Percentiles rank a stretch among this genome's conserved stretches.
Conservation (phyloP, 2,888 invertebrate genomes). For the Lymantria monacha region DNA sequence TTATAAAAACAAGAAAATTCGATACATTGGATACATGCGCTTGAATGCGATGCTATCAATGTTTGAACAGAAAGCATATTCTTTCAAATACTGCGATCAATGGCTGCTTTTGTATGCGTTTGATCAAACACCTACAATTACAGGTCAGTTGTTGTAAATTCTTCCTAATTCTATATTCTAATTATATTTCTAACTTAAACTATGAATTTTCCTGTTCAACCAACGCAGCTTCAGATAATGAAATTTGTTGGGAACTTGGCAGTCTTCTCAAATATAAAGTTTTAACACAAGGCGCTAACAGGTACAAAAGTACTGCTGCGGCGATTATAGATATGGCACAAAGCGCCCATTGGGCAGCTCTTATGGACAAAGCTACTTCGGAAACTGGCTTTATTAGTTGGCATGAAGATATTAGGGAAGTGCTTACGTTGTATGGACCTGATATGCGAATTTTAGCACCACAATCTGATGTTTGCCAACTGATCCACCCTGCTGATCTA, state of each 20-base stretch:
- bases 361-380: slow-evolving; percentile 56
- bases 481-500: slow-evolving; percentile 70
- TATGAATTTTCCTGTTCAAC: slow-evolving; percentile 49
- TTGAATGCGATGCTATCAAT: no score
- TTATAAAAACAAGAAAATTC: no score
- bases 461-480: slow-evolving; percentile 67
- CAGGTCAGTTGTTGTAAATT: no score
- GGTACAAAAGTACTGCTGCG: slow-evolving; percentile 54
- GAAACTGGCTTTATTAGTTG: slow-evolving; percentile 41
- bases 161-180: no score
- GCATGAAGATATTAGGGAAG: slow-evolving; percentile 48
- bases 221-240: slow-evolving; percentile 63
- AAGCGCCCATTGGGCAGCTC: slow-evolving; percentile 66
- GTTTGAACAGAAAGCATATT: no score
- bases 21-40: no score
- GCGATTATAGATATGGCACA: slow-evolving; percentile 63
- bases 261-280: slow-evolving; percentile 46
- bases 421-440: slow-evolving; percentile 60
- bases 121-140: no score
- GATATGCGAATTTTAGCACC: slow-evolving; percentile 61
- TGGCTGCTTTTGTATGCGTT: no score
- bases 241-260: slow-evolving; percentile 54
- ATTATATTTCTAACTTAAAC: not conserved
- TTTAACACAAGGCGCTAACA: slow-evolving; percentile 64
- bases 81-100: no score